phyloP scores from a whole-genome alignment of 2,113 vertebrate species.

The Desmodus rotundus region DNA sequence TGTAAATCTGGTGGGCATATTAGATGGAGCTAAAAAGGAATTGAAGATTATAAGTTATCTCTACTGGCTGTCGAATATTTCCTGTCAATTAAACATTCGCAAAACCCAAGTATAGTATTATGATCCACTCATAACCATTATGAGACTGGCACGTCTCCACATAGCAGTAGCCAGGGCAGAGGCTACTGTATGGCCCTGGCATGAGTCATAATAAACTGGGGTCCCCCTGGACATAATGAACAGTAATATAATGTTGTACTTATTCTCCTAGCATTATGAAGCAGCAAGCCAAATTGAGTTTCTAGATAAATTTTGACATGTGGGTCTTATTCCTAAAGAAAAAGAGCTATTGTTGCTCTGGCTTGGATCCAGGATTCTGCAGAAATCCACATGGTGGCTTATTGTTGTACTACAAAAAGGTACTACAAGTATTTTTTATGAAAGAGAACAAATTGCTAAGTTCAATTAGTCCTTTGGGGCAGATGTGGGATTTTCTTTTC shows the following conservation, averaged over 20 bases:
- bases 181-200: constrained; percentile 3
- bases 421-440: constrained; percentile 57
- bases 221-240: constrained; percentile 59
- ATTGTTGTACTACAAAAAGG: constrained; percentile 66
- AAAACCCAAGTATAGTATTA: constrained; percentile 44
- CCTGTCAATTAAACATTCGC: constrained; percentile 45
- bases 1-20: constrained; percentile 15
- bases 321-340: constrained; percentile 70
- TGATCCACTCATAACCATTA: constrained; percentile 47
- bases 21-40: constrained; percentile 26
- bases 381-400: constrained; percentile 52
- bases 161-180: background rate
- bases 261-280: constrained; percentile 61
- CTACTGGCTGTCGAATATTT: constrained; percentile 45
- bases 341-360: constrained; percentile 63
- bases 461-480: constrained; percentile 63
- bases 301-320: constrained; percentile 73
- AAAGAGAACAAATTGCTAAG: constrained; percentile 66
- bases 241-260: constrained; percentile 64
- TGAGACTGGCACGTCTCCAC: constrained; percentile 21
- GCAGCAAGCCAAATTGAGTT: constrained; percentile 66
- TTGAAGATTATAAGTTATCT: constrained; percentile 48
- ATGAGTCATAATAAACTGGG: constrained; percentile 12
- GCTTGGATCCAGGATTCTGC: constrained; percentile 65
- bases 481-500: constrained; percentile 68